These are phyloP conservation scores for Archocentrus centrarchus DNA, from an alignment of 2,113 vertebrate species.

Conservation along the genomic window DNA sequence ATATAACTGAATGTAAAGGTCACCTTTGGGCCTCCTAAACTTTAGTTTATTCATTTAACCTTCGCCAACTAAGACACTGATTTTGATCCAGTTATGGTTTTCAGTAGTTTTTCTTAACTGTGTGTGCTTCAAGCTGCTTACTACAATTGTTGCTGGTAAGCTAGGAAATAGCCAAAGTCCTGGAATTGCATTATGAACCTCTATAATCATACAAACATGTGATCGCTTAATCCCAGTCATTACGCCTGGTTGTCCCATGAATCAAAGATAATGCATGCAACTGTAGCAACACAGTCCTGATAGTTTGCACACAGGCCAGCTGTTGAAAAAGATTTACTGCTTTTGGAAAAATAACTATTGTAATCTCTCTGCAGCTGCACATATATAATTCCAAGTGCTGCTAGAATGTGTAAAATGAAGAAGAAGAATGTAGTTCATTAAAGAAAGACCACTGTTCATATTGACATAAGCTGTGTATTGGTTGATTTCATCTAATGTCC, in stretches of 20 bases:
- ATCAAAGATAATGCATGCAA: not conserved
- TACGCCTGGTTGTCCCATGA: constrained; percentile 2
- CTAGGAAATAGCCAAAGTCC: not conserved
- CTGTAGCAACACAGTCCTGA: fast-evolving
- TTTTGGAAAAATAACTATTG: not conserved
- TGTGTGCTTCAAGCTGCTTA: not conserved
- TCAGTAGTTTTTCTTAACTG: not conserved
- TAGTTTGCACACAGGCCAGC: not conserved
- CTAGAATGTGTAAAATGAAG: not conserved
- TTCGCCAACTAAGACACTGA: too few relatives aligned
- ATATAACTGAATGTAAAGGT: not conserved
- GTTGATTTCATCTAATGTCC: not conserved
- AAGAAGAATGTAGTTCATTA: not conserved
- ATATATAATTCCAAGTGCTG: not conserved
- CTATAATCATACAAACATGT: not conserved
- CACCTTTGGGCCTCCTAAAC: not conserved
- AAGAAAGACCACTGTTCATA: not conserved
- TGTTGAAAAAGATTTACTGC: not conserved
- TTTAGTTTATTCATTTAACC: not conserved
- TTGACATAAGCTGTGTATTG: not conserved
- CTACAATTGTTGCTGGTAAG: not conserved
- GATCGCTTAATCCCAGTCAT: not conserved
- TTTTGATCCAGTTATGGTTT: not conserved
- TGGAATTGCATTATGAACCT: not conserved
- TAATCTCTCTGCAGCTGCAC: not conserved